Percentiles rank a stretch among this genome's conserved stretches.
Conservation (phyloP, 2,888 invertebrate genomes). For the Phalangium opilio region DNA sequence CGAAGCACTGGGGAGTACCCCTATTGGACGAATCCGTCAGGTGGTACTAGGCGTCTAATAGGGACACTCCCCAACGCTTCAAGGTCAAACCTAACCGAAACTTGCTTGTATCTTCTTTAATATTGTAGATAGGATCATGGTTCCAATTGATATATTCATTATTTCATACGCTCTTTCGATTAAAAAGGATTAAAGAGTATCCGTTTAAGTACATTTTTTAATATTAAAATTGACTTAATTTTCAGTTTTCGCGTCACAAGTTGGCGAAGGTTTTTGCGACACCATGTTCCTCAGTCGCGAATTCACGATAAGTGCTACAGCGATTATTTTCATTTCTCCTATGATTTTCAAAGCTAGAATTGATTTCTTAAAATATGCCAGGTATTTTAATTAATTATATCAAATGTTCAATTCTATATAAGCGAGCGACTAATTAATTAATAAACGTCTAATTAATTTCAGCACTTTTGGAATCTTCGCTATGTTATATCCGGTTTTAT, state of each 20-base stretch:
- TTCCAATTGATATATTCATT: too few relatives aligned
- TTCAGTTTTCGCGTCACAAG: constrained; percentile 14
- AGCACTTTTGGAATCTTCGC: constrained; percentile 34
- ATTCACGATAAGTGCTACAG: constrained; percentile 30
- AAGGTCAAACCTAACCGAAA: too few relatives aligned
- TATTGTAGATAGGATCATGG: too few relatives aligned
- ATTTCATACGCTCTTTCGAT: too few relatives aligned
- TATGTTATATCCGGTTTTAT: constrained; percentile 32
- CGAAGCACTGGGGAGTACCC: too few relatives aligned
- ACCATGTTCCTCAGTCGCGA: constrained; percentile 31
- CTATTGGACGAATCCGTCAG: too few relatives aligned
- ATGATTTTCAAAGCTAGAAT: constrained; percentile 34
- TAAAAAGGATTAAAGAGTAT: too few relatives aligned
- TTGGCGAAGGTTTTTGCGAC: constrained; percentile 9
- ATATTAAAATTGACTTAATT: too few relatives aligned
- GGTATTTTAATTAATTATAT: constrained; percentile 23
- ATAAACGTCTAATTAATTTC: constrained; percentile 18
- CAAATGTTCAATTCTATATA: not conserved
- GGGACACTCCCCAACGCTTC: too few relatives aligned
- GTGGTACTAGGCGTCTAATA: too few relatives aligned
- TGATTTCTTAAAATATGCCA: constrained; percentile 36
- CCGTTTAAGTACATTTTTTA: too few relatives aligned
- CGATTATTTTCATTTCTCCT: constrained; percentile 32
- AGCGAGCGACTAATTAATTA: not conserved
- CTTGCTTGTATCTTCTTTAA: too few relatives aligned